Percentiles rank a stretch among this genome's conserved stretches.
Conservation (phyloP, 92 coral and sea anemone species). For the Phenganax marumi region DNA sequence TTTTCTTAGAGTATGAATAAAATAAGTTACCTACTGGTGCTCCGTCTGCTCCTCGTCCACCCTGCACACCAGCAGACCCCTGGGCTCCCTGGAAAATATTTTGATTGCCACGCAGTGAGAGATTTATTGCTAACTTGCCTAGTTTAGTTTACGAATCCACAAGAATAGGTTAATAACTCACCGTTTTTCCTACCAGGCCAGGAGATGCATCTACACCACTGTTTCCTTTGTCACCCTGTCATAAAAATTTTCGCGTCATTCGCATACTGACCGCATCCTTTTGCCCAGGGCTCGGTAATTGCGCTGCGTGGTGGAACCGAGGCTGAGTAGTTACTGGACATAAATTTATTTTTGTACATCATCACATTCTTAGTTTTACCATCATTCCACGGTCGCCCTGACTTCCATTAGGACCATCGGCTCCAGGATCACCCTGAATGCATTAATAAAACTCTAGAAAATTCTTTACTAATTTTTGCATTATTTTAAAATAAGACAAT, state of each 20-base stretch:
- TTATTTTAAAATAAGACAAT: background rate
- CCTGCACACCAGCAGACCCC: slow-evolving; percentile 61
- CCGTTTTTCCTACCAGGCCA: slow-evolving; percentile 55
- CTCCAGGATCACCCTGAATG: slow-evolving; percentile 41
- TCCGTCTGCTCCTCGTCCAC: slow-evolving; percentile 67
- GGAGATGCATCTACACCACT: slow-evolving; percentile 46
- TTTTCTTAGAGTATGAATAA: slow-evolving; percentile 3
- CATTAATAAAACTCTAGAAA: background rate
- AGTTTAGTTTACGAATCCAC: too few relatives aligned
- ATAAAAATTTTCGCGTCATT: background rate
- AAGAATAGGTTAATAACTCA: slow-evolving; percentile 6
- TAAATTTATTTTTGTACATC: too few relatives aligned
- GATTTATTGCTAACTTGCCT: background rate
- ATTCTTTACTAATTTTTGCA: background rate
- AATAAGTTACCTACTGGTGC: slow-evolving; percentile 60
- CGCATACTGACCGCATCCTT: background rate
- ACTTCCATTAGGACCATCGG: slow-evolving; percentile 38
- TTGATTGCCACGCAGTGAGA: background rate
- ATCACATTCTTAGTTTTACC: slow-evolving; percentile 1
- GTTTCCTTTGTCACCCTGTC: slow-evolving; percentile 41
- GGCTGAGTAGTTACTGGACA: too few relatives aligned
- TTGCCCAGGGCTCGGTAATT: too few relatives aligned
- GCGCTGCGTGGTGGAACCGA: too few relatives aligned
- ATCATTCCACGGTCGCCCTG: slow-evolving; percentile 44
- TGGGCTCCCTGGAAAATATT: slow-evolving; percentile 62